Evolutionary conservation across 2,888 invertebrate species (phyloP).

Genomic region (Pristionchus maxplancki): DNA sequence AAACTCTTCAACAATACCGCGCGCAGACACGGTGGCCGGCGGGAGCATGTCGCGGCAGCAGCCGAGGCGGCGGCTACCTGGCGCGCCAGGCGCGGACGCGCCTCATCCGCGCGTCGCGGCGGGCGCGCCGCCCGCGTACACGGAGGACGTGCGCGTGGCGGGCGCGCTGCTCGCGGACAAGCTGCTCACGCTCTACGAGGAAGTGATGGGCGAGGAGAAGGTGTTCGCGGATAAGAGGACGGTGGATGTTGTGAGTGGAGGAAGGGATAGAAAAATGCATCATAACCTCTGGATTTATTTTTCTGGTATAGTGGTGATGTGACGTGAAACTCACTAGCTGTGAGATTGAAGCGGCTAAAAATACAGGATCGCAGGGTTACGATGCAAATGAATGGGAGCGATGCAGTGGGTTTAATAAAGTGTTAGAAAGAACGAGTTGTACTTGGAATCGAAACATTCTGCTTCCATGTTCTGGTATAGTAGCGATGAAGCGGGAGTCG

Average conservation of each 20-base stretch:
- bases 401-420: no score
- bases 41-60: not conserved
- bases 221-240: conserved; percentile 15
- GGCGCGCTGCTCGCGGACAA: conserved; percentile 64
- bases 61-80: not conserved
- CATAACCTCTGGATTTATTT: not conserved
- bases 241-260: conserved; percentile 53
- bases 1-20: not conserved
- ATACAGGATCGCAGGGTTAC: not conserved
- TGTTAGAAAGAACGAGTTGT: no score
- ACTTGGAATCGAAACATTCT: not conserved
- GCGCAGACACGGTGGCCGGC: not conserved
- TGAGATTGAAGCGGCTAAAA: no score
- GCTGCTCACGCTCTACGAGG: conserved; percentile 60
- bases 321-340: no score
- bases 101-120: not conserved
- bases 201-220: conserved; percentile 57
- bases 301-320: not conserved
- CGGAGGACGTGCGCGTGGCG: conserved; percentile 70
- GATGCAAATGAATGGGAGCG: no score
- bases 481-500: not conserved
- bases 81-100: not conserved
- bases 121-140: conserved; percentile 58
- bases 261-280: not conserved
- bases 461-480: not conserved